Evolutionary conservation across 1,140 invertebrate species (phyloP).

Genomic region (Phortica variegata): DNA sequence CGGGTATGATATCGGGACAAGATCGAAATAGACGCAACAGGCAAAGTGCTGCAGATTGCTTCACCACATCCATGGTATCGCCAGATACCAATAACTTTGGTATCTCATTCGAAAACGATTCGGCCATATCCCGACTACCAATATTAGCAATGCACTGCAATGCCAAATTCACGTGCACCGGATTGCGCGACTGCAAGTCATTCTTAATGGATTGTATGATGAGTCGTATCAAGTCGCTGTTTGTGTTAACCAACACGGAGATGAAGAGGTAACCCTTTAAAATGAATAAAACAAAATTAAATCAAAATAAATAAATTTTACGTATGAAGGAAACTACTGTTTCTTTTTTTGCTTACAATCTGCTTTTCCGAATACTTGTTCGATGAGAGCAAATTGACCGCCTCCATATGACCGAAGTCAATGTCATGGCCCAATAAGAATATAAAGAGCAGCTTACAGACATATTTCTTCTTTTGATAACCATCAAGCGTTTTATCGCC

Average conservation of each 20-base stretch:
- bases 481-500: constrained; percentile 99
- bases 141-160: constrained; percentile 99
- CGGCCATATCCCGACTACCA: constrained; percentile 99
- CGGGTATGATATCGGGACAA: constrained; percentile 91
- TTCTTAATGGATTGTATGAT: constrained; percentile 99
- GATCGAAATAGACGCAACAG: constrained; percentile 91
- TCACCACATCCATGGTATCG: constrained; percentile 99
- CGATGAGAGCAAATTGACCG: constrained; percentile 98
- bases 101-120: constrained; percentile 97
- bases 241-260: constrained; percentile 98
- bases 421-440: constrained; percentile 99
- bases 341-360: constrained; percentile 76
- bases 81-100: constrained; percentile 97
- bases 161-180: constrained; percentile 98
- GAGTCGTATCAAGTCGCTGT: constrained; percentile 98
- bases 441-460: constrained; percentile 99
- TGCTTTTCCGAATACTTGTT: constrained; percentile 99
- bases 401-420: constrained; percentile 99
- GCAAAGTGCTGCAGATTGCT: constrained; percentile 98
- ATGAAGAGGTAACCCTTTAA: constrained; percentile 97
- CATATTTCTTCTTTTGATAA: constrained; percentile 99
- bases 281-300: constrained; percentile 27
- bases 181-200: constrained; percentile 95
- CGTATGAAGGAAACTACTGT: not conserved
- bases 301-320: not conserved